Percentiles rank a stretch among this genome's conserved stretches.
Conservation (phyloP, 2,797 vertebrate species). For the Naso thynnoides region DNA sequence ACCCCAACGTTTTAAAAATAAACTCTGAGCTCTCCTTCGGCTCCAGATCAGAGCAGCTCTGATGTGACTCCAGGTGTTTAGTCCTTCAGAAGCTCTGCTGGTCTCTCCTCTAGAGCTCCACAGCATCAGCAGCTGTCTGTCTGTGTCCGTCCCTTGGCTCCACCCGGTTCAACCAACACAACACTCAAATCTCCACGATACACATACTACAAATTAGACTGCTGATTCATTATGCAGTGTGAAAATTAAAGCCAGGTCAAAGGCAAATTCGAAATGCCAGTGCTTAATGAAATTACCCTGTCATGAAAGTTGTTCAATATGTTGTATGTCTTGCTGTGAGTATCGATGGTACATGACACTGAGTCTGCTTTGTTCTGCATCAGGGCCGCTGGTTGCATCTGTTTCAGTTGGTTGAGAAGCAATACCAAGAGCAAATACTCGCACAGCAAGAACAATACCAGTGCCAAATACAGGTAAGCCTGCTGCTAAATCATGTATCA, state of each 20-base stretch:
- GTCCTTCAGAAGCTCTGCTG: no score
- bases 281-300: background rate
- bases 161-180: no score
- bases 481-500: background rate
- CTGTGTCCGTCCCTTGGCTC: no score
- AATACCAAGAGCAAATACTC: constrained; percentile 94
- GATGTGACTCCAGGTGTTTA: no score
- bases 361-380: constrained; percentile 66
- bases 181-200: no score
- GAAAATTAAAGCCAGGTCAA: background rate
- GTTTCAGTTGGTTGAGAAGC: constrained; percentile 93
- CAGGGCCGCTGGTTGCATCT: constrained; percentile 94
- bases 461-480: constrained; percentile 93
- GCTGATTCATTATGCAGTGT: constrained; percentile 3
- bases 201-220: no score
- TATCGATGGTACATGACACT: background rate
- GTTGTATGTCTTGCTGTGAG: background rate
- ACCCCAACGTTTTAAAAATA: no score
- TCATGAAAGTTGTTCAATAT: background rate
- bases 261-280: background rate
- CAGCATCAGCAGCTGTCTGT: no score
- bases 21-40: no score
- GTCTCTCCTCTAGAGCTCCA: no score
- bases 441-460: constrained; percentile 96
- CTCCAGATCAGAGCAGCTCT: no score